These are phyloP conservation scores for Pseudotriccus pelzelni DNA, from an alignment of 2,797 vertebrate species.

Conservation along the genomic window DNA sequence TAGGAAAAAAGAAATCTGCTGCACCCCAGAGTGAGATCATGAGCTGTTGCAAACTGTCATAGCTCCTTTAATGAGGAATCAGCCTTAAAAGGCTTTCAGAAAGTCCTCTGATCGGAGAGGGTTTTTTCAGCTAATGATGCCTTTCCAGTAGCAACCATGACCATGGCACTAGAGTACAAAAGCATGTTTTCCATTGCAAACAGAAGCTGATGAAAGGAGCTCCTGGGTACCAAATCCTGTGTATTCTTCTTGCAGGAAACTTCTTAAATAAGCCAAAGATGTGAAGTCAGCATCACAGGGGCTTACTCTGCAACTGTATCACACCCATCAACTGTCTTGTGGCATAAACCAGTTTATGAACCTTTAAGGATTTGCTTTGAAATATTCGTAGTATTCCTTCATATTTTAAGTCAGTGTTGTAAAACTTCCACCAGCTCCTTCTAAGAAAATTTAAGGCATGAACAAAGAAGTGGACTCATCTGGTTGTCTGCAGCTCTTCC, in stretches of 20 bases:
- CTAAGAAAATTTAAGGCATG: not conserved
- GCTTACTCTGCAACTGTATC: not conserved
- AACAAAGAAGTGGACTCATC: not conserved
- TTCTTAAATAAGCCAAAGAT: not conserved
- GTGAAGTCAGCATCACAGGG: not conserved
- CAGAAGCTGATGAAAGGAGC: not conserved
- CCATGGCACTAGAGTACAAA: not conserved
- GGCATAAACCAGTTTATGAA: not conserved
- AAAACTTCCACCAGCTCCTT: not conserved
- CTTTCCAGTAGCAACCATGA: not conserved
- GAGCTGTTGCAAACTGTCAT: not conserved
- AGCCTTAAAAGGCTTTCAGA: not conserved
- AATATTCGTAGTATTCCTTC: not conserved
- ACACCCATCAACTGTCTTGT: not conserved
- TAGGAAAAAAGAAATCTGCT: not conserved
- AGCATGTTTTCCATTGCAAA: not conserved
- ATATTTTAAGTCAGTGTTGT: not conserved
- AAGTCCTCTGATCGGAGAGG: not conserved
- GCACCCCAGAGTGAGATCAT: fast-evolving
- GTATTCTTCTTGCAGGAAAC: not conserved
- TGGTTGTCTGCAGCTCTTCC: not conserved
- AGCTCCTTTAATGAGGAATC: not conserved
- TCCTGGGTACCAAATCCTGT: not conserved
- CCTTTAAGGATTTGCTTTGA: not conserved
- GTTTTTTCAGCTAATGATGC: not conserved